phyloP scores from a whole-genome alignment of 2,888 invertebrate species.

The Eremobia ochroleuca region DNA sequence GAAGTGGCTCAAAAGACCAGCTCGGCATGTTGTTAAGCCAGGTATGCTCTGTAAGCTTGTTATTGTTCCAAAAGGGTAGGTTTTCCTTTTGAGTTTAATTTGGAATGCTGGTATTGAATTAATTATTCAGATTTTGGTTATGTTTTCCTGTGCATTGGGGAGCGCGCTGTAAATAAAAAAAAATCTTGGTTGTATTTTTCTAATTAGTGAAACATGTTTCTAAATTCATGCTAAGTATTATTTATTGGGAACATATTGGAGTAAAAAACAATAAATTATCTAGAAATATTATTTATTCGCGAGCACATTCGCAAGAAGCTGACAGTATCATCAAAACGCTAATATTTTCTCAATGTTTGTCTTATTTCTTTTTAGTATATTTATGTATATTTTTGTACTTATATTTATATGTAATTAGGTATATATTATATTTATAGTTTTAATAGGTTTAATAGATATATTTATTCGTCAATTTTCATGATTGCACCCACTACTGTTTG shows the following conservation, averaged over 20 bases:
- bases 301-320: too few relatives aligned
- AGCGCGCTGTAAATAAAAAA: neutral
- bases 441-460: too few relatives aligned
- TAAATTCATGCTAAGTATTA: neutral
- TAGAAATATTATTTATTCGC: too few relatives aligned
- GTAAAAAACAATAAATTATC: neutral
- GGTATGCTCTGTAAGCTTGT: constrained; percentile 38
- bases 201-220: neutral
- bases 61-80: constrained; percentile 48
- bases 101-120: constrained; percentile 37
- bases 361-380: too few relatives aligned
- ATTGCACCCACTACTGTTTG: too few relatives aligned
- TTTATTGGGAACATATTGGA: too few relatives aligned
- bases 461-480: too few relatives aligned
- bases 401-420: too few relatives aligned
- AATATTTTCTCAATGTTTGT: too few relatives aligned
- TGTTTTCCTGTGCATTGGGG: neutral
- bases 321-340: too few relatives aligned
- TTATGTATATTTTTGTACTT: too few relatives aligned
- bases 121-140: constrained; percentile 34
- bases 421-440: too few relatives aligned
- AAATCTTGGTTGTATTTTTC: constrained; percentile 1
- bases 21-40: constrained; percentile 51
- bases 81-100: constrained; percentile 35
- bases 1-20: constrained; percentile 58